These are phyloP conservation scores for Cerastis rubricosa DNA, from an alignment of 2,888 invertebrate species.

Conservation along the genomic window DNA sequence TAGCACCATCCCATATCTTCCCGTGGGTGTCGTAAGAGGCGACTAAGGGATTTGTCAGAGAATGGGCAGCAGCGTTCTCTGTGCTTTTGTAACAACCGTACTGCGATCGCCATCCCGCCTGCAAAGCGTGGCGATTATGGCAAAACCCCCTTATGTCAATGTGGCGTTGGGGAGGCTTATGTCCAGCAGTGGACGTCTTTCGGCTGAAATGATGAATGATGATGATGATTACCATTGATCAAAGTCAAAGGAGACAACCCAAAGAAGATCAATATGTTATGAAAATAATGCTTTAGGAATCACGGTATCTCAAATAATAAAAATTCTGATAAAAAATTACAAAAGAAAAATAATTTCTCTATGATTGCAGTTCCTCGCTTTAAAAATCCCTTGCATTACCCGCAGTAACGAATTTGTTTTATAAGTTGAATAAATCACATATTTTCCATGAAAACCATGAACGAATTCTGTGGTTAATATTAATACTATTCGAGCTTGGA, in stretches of 20 bases:
- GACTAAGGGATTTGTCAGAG: no score
- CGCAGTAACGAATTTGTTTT: slow-evolving; percentile 1
- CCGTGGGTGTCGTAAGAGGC: no score
- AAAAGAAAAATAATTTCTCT: background rate
- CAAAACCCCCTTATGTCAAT: no score
- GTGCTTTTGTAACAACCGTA: no score
- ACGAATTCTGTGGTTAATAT: slow-evolving; percentile 63
- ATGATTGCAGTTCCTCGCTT: background rate
- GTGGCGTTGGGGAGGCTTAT: no score
- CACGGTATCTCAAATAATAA: background rate
- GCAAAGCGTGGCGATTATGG: no score
- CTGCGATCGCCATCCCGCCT: no score
- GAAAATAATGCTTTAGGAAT: background rate
- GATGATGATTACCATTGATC: no score
- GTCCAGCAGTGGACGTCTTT: no score
- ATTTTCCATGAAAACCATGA: slow-evolving; percentile 60
- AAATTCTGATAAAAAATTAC: background rate
- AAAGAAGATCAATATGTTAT: background rate
- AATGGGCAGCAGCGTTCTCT: no score
- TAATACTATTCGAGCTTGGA: slow-evolving; percentile 67
- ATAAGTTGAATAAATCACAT: slow-evolving; percentile 49
- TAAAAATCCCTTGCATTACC: slow-evolving; percentile 9
- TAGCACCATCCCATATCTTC: no score
- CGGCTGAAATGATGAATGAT: no score
- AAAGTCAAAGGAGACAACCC: background rate